Conservation (phyloP, 2,797 vertebrate species). For the Cyprinella venusta region DNA sequence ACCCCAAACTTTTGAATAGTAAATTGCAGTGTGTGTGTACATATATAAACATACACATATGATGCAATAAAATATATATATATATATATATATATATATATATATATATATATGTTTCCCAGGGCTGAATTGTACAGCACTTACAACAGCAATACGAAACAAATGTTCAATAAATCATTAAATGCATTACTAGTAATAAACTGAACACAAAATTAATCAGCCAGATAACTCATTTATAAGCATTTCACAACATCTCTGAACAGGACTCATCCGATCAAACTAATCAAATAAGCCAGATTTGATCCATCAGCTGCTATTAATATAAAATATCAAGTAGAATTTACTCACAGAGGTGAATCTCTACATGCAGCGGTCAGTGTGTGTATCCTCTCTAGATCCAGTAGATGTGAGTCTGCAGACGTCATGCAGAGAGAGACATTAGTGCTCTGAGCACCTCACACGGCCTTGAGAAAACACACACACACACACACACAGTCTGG, state of each 20-base stretch:
- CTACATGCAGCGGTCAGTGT: constrained; percentile 1
- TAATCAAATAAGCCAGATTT: neutral
- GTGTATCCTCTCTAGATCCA: constrained; percentile 27
- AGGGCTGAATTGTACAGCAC: too few relatives aligned
- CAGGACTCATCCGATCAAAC: neutral
- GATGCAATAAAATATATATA: too few relatives aligned
- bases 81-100: too few relatives aligned
- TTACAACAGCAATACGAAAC: neutral
- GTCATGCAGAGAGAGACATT: constrained; percentile 54
- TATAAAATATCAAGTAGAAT: neutral
- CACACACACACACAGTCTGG: constrained; percentile 45
- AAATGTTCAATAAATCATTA: neutral
- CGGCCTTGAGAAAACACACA: constrained; percentile 71
- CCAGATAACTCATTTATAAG: neutral
- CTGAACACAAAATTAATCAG: neutral
- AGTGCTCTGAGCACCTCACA: constrained; percentile 65
- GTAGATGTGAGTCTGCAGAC: constrained; percentile 31
- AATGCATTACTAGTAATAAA: neutral
- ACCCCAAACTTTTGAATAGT: neutral
- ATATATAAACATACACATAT: neutral
- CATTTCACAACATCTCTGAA: neutral
- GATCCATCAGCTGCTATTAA: neutral
- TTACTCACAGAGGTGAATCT: constrained; percentile 7
- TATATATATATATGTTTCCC: too few relatives aligned
- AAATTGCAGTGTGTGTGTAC: neutral